Percentiles rank a stretch among this genome's conserved stretches.
Conservation (phyloP, 2,888 invertebrate species). For the Archaeoteleia sp. region DNA sequence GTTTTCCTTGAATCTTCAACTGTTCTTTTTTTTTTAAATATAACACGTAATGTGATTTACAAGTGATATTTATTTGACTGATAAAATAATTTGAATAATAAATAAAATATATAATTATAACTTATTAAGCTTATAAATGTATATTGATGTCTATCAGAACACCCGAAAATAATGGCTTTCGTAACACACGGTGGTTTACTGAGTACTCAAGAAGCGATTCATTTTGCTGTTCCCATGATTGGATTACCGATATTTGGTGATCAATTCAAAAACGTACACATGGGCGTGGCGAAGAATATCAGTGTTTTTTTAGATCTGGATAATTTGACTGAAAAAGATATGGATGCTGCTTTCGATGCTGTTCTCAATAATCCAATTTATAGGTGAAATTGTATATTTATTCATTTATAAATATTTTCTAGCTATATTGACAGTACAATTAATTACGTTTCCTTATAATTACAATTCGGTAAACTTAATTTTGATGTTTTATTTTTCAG, state of each 20-base stretch:
- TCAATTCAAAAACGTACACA: slow-evolving; percentile 61
- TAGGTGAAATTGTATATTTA: slow-evolving; percentile 42
- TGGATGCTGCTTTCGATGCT: slow-evolving; percentile 57
- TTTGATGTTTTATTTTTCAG: slow-evolving; percentile 50
- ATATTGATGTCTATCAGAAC: slow-evolving; percentile 17
- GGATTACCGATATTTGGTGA: slow-evolving; percentile 61
- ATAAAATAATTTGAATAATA: too few species aligned
- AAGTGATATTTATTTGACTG: too few species aligned
- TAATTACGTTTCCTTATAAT: too few species aligned
- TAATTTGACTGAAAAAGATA: slow-evolving; percentile 52
- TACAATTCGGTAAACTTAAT: too few species aligned
- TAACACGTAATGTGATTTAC: too few species aligned
- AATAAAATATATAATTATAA: too few species aligned
- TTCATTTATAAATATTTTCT: background rate
- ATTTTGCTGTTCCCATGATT: slow-evolving; percentile 59
- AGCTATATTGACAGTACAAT: too few species aligned
- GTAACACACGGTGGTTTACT: slow-evolving; percentile 62
- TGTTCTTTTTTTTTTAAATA: too few species aligned
- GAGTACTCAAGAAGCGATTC: slow-evolving; percentile 60
- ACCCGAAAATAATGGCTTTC: slow-evolving; percentile 65
- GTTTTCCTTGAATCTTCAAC: too few species aligned
- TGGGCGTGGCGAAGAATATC: slow-evolving; percentile 37
- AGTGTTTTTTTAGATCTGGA: slow-evolving; percentile 47
- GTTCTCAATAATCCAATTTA: slow-evolving; percentile 59
- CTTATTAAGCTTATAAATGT: too few species aligned